A percentile compares a stretch with the other conserved stretches of the same genome.
Conservation (phyloP, 2,888 invertebrate genomes). For the Lingula anatina region DNA sequence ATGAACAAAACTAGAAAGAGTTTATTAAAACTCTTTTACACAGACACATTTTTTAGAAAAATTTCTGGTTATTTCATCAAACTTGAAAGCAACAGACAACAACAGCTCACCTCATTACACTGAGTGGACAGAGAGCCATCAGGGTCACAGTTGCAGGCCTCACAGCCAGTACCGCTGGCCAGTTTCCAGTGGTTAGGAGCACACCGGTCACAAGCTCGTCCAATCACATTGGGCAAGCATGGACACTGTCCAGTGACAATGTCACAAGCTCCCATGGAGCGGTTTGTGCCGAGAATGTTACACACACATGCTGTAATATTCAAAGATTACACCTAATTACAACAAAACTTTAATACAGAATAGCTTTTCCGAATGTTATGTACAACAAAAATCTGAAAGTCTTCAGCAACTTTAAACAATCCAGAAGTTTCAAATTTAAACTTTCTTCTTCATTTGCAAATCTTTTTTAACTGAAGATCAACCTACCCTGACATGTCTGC, state of each 20-base stretch:
- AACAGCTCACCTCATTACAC: constrained; percentile 75
- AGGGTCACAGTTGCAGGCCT: constrained; percentile 85
- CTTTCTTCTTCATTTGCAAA: no score
- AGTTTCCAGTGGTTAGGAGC: constrained; percentile 92
- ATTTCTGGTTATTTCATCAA: no score
- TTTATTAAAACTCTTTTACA: no score
- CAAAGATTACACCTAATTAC: not conserved
- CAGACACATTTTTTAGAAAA: no score
- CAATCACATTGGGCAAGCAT: constrained; percentile 88
- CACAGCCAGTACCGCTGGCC: constrained; percentile 89
- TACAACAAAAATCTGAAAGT: not conserved
- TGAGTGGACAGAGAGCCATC: constrained; percentile 75
- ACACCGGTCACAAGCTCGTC: constrained; percentile 83
- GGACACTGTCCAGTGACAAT: constrained; percentile 87
- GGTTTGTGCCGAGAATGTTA: constrained; percentile 69
- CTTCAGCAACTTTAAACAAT: no score
- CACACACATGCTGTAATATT: constrained; percentile 73
- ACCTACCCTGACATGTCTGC: constrained; percentile 66
- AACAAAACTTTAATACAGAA: not conserved
- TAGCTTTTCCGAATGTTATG: not conserved
- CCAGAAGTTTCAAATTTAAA: no score
- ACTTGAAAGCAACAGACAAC: no score
- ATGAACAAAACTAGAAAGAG: no score
- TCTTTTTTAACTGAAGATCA: no score
- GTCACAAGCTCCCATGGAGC: constrained; percentile 60